A percentile compares a stretch with the other conserved stretches of the same genome.
These are phyloP conservation scores for Geophilus truncorum DNA, from an alignment of 2,888 invertebrate genomes.

Conservation along the genomic window DNA sequence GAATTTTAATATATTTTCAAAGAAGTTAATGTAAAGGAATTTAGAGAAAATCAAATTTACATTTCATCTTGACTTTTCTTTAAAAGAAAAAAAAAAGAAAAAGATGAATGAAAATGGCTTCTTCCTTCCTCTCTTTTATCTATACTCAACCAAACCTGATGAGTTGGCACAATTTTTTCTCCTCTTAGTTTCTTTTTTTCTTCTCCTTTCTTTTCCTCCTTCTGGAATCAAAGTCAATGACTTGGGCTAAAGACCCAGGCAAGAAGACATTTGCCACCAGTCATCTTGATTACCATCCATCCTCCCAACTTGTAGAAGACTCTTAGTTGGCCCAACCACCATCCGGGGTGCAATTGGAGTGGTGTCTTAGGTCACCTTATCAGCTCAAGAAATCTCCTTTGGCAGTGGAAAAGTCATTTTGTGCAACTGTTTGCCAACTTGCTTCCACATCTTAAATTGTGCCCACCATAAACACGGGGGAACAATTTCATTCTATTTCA, in stretches of 20 bases:
- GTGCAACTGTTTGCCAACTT: constrained; percentile 24
- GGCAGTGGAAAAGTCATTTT: neutral
- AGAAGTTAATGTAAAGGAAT: no score
- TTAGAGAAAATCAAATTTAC: neutral
- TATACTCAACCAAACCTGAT: neutral
- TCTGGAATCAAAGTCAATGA: constrained; percentile 22
- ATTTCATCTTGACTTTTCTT: neutral
- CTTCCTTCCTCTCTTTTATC: constrained; percentile 15
- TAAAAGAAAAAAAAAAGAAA: neutral
- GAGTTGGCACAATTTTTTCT: constrained; percentile 10
- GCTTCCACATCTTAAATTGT: constrained; percentile 22
- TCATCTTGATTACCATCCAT: constrained; percentile 11
- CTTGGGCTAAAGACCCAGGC: neutral
- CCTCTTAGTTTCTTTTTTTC: neutral
- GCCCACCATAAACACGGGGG: neutral
- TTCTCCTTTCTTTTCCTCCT: neutral
- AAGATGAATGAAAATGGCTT: constrained; percentile 6
- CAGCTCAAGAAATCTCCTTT: constrained; percentile 12
- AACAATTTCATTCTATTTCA: constrained; percentile 5
- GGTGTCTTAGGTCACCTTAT: constrained; percentile 22
- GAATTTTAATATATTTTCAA: no score
- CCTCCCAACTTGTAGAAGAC: neutral
- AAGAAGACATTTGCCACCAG: neutral
- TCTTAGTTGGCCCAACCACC: constrained; percentile 12
- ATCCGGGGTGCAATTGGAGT: neutral